Conservation (phyloP, 2,113 vertebrate species). For the Catharus minimus region DNA sequence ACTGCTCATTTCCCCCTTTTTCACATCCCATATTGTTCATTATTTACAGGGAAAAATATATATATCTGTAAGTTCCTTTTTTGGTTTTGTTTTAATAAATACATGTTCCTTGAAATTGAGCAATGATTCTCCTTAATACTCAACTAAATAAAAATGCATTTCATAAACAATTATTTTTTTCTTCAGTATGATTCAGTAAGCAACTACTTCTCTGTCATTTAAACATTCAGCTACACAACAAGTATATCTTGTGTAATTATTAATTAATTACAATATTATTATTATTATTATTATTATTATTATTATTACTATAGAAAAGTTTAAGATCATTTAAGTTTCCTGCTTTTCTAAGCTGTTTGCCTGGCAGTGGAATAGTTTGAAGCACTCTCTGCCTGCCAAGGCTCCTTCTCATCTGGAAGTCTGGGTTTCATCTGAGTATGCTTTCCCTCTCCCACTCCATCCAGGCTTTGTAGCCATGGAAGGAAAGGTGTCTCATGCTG, state of each 20-base stretch:
- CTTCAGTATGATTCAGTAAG: not conserved
- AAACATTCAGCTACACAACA: not conserved
- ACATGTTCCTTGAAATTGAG: not conserved
- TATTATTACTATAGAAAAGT: not conserved
- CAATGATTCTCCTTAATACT: not conserved
- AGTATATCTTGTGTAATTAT: not conserved
- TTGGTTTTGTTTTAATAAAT: not conserved
- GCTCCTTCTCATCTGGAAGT: not conserved
- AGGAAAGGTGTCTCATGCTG: not conserved
- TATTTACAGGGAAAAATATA: not conserved
- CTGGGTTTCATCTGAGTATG: fast-evolving
- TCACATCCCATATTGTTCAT: fast-evolving
- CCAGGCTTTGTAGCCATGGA: fast-evolving
- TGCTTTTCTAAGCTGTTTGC: not conserved
- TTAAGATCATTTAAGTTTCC: not conserved
- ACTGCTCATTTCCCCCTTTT: fast-evolving
- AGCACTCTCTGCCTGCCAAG: not conserved
- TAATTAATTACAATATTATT: not conserved
- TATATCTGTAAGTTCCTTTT: not conserved
- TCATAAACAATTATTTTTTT: not conserved
- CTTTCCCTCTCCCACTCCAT: fast-evolving
- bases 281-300: not conserved
- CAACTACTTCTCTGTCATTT: not conserved
- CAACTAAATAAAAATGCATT: not conserved
- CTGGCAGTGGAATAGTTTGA: not conserved